Conservation (phyloP, 2,113 vertebrate species). For the Periophthalmus modestus region DNA sequence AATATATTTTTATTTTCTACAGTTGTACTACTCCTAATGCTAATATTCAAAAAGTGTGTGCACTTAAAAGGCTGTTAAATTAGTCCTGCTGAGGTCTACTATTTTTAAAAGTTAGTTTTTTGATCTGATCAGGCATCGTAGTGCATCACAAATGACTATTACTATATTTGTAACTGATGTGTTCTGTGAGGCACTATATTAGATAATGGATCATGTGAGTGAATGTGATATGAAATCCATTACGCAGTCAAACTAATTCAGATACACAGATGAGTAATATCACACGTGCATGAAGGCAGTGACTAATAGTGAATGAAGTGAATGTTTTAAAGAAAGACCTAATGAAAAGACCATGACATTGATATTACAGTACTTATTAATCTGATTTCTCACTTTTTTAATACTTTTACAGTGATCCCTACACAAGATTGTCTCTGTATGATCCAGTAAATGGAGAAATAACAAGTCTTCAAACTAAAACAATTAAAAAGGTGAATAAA, state of each 20-base stretch:
- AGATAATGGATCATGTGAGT: constrained; percentile 15
- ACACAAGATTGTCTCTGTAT: constrained; percentile 90
- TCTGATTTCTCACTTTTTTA: constrained; percentile 15
- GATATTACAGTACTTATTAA: background rate
- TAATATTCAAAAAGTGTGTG: background rate
- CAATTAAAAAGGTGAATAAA: constrained; percentile 88
- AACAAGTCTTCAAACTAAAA: constrained; percentile 92
- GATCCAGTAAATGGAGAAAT: constrained; percentile 86
- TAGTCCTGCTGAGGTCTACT: too few relatives aligned
- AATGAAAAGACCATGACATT: background rate
- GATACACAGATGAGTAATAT: constrained; percentile 1
- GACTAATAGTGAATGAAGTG: background rate
- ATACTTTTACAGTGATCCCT: constrained; percentile 85
- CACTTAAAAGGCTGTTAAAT: background rate
- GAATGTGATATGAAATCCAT: constrained; percentile 29
- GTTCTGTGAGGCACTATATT: background rate
- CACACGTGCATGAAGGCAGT: constrained; percentile 2
- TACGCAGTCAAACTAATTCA: constrained; percentile 4
- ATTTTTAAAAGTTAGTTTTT: background rate
- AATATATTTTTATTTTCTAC: too few relatives aligned
- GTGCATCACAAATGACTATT: constrained; percentile 27
- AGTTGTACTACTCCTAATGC: background rate
- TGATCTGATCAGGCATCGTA: background rate
- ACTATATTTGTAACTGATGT: constrained; percentile 6
- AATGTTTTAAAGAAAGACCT: background rate